Evolutionary conservation across 2,888 invertebrate species (phyloP), one percentile per base, ranked within the genome.

Genomic region (Sipha maydis): DNA sequence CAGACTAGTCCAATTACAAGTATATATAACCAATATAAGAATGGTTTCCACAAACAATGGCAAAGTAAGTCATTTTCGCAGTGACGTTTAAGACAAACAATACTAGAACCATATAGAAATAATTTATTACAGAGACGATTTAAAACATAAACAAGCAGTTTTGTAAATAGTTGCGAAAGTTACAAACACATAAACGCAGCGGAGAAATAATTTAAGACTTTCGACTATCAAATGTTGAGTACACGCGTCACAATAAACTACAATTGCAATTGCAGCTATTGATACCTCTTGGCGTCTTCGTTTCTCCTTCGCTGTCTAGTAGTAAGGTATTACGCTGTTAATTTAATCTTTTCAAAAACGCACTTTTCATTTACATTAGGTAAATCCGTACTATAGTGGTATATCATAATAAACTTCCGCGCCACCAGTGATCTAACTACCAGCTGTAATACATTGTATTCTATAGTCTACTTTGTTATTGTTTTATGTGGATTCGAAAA

Each of bases 381-480:
- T 11, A 67, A 17, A 38, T 19, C 38, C 19, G 34, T 28, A 69
- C 41, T 67, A 82, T 69, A 79, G 31, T 82, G 61, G 31, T 31
- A 9, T 67, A 61, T 14, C 67, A 80, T 82, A 5, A 7, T 41
- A 3, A 41, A 41, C 82, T 28, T 8, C 54, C 56, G 54, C 25
- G 71, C 71, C 54, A 54, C 25, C 83, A 73, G 73, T 56, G 56
- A 21, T 56, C 56, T 56, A 56, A 19, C 21, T 7, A 61, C 21
- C 83, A 34, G 11, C 38, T 34, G 69, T 28, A 25, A 7, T 28
- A 69, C 28, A 69, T 69, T 69, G 69, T 69, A 69, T 3, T 69
- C 3, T 28, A 31, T 9, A 14, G 31, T 31, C 28, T 75, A 41
- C 83, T 79, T 79, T 86, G 86, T 86, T 86, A 73, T 86, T 86